These are phyloP conservation scores for Tonatia bakeri DNA, from an alignment of 2,113 vertebrate species.

Conservation along the genomic window DNA sequence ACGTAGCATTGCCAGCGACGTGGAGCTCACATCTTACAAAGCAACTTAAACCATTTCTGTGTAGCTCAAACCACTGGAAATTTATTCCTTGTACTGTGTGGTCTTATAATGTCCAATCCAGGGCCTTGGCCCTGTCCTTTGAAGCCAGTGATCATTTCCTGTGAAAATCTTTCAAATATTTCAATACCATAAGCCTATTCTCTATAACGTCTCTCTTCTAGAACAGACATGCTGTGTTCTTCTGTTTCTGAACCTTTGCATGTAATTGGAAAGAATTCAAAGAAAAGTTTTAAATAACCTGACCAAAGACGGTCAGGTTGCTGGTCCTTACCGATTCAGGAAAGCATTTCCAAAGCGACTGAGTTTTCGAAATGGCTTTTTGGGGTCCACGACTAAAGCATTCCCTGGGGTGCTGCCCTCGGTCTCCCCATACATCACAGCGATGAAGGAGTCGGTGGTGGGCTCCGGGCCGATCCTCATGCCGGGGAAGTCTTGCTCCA, in stretches of 20 bases:
- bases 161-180: background rate
- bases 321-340: slow-evolving; percentile 89
- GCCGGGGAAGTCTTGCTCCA: slow-evolving; percentile 97
- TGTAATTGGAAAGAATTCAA: background rate
- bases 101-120: background rate
- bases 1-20: background rate
- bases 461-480: slow-evolving; percentile 98
- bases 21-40: background rate
- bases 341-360: slow-evolving; percentile 96
- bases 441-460: slow-evolving; percentile 97
- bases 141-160: background rate
- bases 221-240: background rate
- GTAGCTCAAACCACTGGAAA: background rate
- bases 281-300: background rate
- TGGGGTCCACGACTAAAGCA: slow-evolving; percentile 95
- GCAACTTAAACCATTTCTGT: background rate
- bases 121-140: background rate
- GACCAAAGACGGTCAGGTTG: background rate
- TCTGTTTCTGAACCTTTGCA: background rate
- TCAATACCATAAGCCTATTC: background rate
- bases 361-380: slow-evolving; percentile 95
- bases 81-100: background rate
- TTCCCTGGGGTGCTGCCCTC: slow-evolving; percentile 95
- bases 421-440: slow-evolving; percentile 94
- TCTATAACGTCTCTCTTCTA: background rate